Base-by-base conservation (phyloP, 1,140 invertebrate genomes). In the Conus betulinus region DNA sequence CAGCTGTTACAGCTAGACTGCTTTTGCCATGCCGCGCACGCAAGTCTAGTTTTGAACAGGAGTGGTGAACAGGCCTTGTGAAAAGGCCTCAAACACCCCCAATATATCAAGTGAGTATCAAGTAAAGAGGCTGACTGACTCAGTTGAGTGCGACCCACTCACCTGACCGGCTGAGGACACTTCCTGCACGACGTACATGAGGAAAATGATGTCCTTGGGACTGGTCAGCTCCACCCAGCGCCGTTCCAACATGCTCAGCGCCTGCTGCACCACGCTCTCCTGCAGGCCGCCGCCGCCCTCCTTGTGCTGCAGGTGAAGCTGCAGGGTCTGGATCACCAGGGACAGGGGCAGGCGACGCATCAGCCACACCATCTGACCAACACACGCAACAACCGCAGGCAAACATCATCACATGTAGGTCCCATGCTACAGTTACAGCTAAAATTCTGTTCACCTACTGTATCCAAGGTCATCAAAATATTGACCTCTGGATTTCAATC, bases 181-280 rank as follows among this genome's bases (percentile, higher is more conserved):
- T 11, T 74, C 51, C 15, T 78, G n/a, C 3, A n/a, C n/a, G 51
- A 39, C 20, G 55, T 87, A 87, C 85, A 87, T 87, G 71, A 87
- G 85, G 74, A 25, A 87, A 23, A 87, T 79, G 55, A 87, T 87
- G 74, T 87, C 85, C 71, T 87, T 87, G 53, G 71, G n/a, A 27
- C 10, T 25, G 1, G 71, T 87, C 85, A 87, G 85, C 23, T 87
- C 85, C 13, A 87, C 85, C 85, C 85, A 87, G 39, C 85, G 39
- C 71, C 71, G 51, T 23, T 87, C 85, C 53, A 57, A 17, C 20
- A 57, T 52, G 5, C 17, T 6, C 74, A 79, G 39, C 1, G 52
- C 25, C 71, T 87, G 71, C 71, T 87, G n/a, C 4, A 87, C 53
- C 39, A 76, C 13, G 74, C 71, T 79, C 52, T 87, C 53, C 20